Evolutionary conservation across 2,888 invertebrate species (phyloP).

Genomic region (Eristalis arbustorum): DNA sequence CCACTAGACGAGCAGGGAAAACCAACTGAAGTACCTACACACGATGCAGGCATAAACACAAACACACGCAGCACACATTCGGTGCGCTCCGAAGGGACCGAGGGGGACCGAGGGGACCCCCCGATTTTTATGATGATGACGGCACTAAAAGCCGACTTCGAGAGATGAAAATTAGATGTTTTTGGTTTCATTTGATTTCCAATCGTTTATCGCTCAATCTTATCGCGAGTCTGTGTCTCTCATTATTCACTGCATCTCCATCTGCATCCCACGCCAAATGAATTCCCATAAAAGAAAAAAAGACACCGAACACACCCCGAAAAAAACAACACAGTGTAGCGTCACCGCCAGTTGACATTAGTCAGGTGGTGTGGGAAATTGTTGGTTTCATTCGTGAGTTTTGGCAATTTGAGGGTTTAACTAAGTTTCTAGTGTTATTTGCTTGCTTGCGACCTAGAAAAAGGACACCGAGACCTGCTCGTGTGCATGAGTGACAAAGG

Average conservation of each 20-base stretch:
- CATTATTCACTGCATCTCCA: no score
- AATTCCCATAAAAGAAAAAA: no score
- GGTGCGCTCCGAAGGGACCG: background rate
- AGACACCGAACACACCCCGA: no score
- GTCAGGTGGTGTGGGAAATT: background rate
- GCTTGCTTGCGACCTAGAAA: background rate
- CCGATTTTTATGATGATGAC: slow-evolving; percentile 26
- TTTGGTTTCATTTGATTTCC: slow-evolving; percentile 1
- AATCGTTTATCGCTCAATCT: background rate
- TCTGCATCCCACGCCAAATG: no score
- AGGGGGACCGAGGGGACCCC: no score
- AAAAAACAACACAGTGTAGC: no score
- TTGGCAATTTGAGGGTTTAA: background rate
- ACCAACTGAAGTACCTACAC: background rate
- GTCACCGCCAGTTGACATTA: background rate
- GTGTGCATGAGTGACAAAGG: background rate
- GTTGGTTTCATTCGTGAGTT: background rate
- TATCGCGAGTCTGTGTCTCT: no score
- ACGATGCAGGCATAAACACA: background rate
- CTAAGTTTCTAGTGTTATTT: background rate
- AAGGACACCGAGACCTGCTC: background rate
- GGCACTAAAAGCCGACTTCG: slow-evolving; percentile 18
- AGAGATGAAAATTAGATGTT: background rate
- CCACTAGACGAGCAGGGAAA: background rate
- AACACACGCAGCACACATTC: background rate